Percentiles rank a stretch among this genome's conserved stretches.
phyloP scores from a whole-genome alignment of 2,797 vertebrate species.

The Cirrhinus mrigala region DNA sequence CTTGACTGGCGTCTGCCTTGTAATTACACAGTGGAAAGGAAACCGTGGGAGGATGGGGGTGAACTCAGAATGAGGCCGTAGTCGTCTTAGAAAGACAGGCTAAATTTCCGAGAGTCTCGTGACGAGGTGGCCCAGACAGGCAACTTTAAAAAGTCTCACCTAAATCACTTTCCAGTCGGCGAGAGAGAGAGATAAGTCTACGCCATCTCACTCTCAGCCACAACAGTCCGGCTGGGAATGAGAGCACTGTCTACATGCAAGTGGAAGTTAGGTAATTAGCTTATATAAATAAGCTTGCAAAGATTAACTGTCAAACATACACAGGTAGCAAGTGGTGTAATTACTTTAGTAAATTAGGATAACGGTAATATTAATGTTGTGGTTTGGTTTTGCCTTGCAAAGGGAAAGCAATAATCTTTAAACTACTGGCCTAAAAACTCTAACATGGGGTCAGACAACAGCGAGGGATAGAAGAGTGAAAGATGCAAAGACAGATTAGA shows the following conservation, averaged over 20 bases:
- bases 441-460: not conserved
- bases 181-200: conserved; percentile 62
- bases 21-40: conserved; percentile 57
- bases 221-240: conserved; percentile 1
- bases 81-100: conserved; percentile 76
- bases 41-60: conserved; percentile 47
- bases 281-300: not conserved
- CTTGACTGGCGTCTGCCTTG: conserved; percentile 36
- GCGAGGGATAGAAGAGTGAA: not conserved
- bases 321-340: not conserved
- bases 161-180: conserved; percentile 80
- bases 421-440: not conserved
- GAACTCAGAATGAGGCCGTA: conserved; percentile 79
- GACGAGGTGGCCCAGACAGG: conserved; percentile 70
- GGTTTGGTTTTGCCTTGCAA: not conserved
- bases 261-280: conserved; percentile 31
- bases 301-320: not conserved
- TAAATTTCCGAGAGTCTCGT: conserved; percentile 62
- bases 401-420: not conserved
- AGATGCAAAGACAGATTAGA: not conserved
- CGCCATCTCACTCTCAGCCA: conserved; percentile 54
- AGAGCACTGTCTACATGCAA: conserved; percentile 25
- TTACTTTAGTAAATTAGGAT: not conserved
- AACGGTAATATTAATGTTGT: not conserved
- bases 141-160: conserved; percentile 72